Evolutionary conservation across 2,797 vertebrate genomes (phyloP), one percentile per base, ranked within the genome.

Genomic region (Tadarida brasiliensis): DNA sequence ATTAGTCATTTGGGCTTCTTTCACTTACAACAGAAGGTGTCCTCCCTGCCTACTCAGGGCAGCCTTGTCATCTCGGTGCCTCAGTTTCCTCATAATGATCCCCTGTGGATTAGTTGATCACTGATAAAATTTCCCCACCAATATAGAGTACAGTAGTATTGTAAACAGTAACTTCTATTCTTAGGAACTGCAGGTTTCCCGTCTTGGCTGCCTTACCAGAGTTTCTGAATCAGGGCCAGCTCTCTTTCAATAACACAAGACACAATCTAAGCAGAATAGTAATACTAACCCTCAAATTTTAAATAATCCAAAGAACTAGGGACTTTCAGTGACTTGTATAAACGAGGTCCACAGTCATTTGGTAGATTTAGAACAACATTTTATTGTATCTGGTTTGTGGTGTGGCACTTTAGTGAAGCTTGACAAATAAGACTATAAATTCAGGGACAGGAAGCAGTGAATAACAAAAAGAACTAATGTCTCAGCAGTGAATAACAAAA

Each of bases 121-220:
- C 47, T 33, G 56, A 65, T 47, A 94, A 88, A 33, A 71, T 61
- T 63, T 65, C 0, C 0, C 2, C 12, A 2, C 49, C 2, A 39
- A 61, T 26, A 19, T 39, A 70, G 86, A 97, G 54, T 78, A 74
- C 44, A 51, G n/a, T 63, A 73, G 61, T 93, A 94, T 91, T 74
- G 74, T 95, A 93, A 94, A 95, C 80, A 96, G 96, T 93, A 94
- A 97, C 97, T 94, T 96, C 97, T 98, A 97, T 98, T 97, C 82
- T 96, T 94, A 96, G 91, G 77, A 98, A 97, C 95, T 97, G 90
- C 92, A 97, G 95, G 95, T 70, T 96, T 96, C 97, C 96, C 96
- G 20, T 96, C 87, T 97, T 93, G 93, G 95, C 93, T 96, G 97
- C 95, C 91, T 95, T 96, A 85, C 94, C 87, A 87, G 93, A 94